Evolutionary conservation across 2,797 vertebrate genomes (phyloP), one percentile per base, ranked within the genome.

Genomic region (Enteromius unitaeniatus): DNA sequence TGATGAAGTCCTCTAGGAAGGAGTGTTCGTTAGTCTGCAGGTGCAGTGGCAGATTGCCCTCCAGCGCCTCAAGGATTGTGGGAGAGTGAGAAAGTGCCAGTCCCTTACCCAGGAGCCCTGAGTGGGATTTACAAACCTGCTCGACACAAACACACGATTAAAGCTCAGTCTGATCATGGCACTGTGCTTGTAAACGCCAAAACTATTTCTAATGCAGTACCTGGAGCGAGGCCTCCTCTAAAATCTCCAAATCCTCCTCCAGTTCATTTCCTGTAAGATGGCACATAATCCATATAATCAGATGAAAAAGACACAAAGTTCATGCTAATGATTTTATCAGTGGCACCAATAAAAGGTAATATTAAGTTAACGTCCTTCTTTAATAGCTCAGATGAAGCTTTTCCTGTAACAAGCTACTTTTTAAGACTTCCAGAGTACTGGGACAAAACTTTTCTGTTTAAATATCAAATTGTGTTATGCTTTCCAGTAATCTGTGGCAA

Each of bases 21-120:
- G 98, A 99, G 82, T 99, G 97, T 84, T 99, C 98, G 1, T 99
- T 99, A 91, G 97, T 99, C 91, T 99, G 98, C 15, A 99, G 95
- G 87, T 99, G 97, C 69, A 99, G 93, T 2, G 97, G 98, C 77
- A 99, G 95, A 83, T 94, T 99, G 86, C 98, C 98, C 89, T 99
- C 98, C 5, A 99, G 95, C 69, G 98, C 98, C 87, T 99, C 98
- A 80, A 99, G 89, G 87, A 99, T 99, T 53, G 97, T 98, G 67
- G 98, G 98, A 11, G 98, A 98, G 89, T 99, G 98, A 90, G 98
- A 98, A 7, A 99, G 93, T 49, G 97, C 98, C 90, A 99, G 93
- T 14, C 98, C 98, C 87, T 99, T 99, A 28, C 98, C 98, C 79
- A 99, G 94, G 89, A 99, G 98, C 55, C 98, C 98, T 0, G 96